These are phyloP conservation scores for Eupeodes corollae DNA, from an alignment of 1,140 invertebrate genomes.

Conservation along the genomic window DNA sequence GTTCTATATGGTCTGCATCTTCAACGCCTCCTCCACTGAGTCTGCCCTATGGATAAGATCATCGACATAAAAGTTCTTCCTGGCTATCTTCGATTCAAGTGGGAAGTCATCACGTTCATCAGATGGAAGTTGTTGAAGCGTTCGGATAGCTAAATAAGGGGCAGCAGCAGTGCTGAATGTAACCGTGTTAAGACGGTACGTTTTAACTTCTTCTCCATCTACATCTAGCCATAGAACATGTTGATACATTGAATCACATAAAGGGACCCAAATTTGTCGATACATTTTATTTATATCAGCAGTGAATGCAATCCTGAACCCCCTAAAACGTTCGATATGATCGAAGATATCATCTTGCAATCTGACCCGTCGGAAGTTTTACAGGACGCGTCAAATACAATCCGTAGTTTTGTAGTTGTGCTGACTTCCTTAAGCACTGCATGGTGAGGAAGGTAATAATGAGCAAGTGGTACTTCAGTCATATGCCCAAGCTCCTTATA, in stretches of 20 bases:
- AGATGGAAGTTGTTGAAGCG: slow-evolving; percentile 23
- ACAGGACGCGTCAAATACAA: too few relatives aligned
- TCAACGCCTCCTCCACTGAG: slow-evolving; percentile 13
- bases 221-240: slow-evolving; percentile 30
- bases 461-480: too few relatives aligned
- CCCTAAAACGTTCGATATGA: slow-evolving; percentile 28
- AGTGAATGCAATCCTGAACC: slow-evolving; percentile 20
- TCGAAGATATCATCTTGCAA: slow-evolving; percentile 27
- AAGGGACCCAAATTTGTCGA: slow-evolving; percentile 15
- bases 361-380: slow-evolving; percentile 12
- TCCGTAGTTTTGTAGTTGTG: too few relatives aligned
- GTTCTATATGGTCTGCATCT: neutral
- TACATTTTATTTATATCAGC: too few relatives aligned
- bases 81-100: slow-evolving; percentile 13
- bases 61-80: slow-evolving; percentile 34
- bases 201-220: slow-evolving; percentile 12
- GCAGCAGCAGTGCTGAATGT: slow-evolving; percentile 23
- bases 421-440: slow-evolving; percentile 17
- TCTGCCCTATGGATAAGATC: too few relatives aligned
- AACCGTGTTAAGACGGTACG: slow-evolving; percentile 23
- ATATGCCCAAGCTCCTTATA: too few relatives aligned
- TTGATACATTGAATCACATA: slow-evolving; percentile 20
- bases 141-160: slow-evolving; percentile 19
- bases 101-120: slow-evolving; percentile 18
- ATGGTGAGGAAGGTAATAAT: slow-evolving; percentile 14